A percentile compares a stretch with the other conserved stretches of the same genome.
Conservation (phyloP, 2,888 invertebrate genomes). For the Diplazon laetatorius region DNA sequence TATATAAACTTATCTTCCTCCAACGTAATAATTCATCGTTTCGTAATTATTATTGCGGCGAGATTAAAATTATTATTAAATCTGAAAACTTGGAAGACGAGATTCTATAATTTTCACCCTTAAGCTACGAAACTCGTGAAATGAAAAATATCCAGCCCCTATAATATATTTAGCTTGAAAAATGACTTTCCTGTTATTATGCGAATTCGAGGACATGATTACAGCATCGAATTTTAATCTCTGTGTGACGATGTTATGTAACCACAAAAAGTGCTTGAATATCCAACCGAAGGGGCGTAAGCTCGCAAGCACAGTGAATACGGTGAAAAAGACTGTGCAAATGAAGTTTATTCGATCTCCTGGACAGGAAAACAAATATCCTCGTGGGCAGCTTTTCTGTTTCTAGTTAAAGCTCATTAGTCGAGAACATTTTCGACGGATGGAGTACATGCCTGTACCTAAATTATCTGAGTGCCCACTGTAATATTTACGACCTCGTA, state of each 20-base stretch:
- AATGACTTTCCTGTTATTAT: too few species aligned
- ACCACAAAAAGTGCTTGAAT: not conserved
- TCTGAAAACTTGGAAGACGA: not conserved
- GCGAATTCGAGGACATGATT: not conserved
- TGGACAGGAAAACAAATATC: too few species aligned
- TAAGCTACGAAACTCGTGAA: not conserved
- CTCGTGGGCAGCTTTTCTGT: too few species aligned
- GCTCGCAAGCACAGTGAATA: not conserved
- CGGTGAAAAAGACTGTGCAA: not conserved
- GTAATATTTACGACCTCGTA: too few species aligned
- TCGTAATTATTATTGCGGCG: conserved; percentile 25
- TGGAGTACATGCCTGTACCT: too few species aligned
- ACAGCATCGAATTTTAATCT: not conserved
- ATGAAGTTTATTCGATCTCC: not conserved
- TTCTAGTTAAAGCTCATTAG: too few species aligned
- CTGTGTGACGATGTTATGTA: not conserved
- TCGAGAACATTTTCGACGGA: too few species aligned
- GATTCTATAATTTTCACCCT: not conserved
- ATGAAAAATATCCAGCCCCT: not conserved
- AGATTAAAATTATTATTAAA: conserved; percentile 24
- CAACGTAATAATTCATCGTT: not conserved
- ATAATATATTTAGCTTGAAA: too few species aligned
- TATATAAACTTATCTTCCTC: not conserved
- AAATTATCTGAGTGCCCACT: too few species aligned
- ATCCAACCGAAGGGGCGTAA: not conserved